phyloP scores from a whole-genome alignment of 2,797 vertebrate genomes.

The Halcyon leucocephala region DNA sequence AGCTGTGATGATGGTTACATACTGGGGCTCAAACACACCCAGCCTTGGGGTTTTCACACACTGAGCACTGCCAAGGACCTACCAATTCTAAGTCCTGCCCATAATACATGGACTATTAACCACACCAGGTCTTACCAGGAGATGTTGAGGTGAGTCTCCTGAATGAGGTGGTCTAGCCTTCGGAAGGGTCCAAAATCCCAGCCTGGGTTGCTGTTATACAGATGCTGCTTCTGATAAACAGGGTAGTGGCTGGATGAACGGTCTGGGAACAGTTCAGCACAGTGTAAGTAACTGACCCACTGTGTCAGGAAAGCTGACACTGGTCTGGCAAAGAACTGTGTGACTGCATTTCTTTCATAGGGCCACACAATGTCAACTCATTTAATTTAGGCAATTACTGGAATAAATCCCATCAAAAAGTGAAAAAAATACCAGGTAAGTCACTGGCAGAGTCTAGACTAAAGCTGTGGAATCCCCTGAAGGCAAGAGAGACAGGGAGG shows the following conservation, averaged over 20 bases:
- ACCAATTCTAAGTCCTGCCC: not conserved
- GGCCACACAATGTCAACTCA: not conserved
- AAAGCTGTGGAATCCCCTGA: not conserved
- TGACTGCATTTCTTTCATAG: not conserved
- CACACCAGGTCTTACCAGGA: constrained; percentile 78
- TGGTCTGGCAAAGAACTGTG: not conserved
- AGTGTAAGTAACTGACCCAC: not conserved
- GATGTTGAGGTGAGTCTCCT: constrained; percentile 86
- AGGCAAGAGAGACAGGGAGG: not conserved
- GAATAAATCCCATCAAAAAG: not conserved
- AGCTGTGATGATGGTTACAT: not conserved
- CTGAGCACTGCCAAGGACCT: not conserved
- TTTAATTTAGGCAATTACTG: not conserved
- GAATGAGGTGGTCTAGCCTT: constrained; percentile 85
- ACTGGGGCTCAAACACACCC: not conserved
- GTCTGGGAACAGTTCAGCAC: constrained; percentile 70
- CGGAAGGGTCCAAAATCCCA: constrained; percentile 94
- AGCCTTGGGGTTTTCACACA: rapidly evolving
- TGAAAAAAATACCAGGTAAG: not conserved
- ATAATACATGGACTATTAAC: too few relatives aligned
- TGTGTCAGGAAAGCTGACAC: not conserved
- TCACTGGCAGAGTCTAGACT: not conserved
- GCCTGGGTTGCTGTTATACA: constrained; percentile 90
- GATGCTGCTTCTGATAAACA: constrained; percentile 91
- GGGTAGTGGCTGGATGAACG: constrained; percentile 90